Conservation (phyloP, 2,888 invertebrate species). For the Acrobasis suavella region DNA sequence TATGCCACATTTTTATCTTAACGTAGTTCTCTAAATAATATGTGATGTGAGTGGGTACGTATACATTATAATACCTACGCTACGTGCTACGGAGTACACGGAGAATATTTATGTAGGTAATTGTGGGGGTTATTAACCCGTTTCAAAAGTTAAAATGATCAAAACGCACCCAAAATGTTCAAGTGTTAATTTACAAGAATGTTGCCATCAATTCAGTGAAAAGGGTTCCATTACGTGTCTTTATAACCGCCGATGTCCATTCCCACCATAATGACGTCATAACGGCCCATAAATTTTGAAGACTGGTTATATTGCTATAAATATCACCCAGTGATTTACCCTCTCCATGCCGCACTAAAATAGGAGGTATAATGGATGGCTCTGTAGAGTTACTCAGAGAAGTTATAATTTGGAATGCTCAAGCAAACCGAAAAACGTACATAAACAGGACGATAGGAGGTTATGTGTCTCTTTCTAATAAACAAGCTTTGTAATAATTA, state of each 20-base stretch:
- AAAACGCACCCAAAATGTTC: not conserved
- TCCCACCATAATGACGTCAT: conserved; percentile 50
- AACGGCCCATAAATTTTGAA: conserved; percentile 60
- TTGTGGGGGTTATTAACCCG: too few relatives aligned
- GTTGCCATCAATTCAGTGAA: conserved; percentile 23
- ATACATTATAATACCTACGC: too few relatives aligned
- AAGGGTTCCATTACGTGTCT: conserved; percentile 23
- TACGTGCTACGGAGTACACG: too few relatives aligned
- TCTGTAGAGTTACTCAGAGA: conserved; percentile 49
- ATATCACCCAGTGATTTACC: conserved; percentile 63
- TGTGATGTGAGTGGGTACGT: too few relatives aligned
- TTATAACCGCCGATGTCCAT: conserved; percentile 33
- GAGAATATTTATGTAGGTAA: too few relatives aligned
- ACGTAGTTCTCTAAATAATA: too few relatives aligned
- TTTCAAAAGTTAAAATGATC: not conserved
- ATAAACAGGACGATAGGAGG: too few relatives aligned
- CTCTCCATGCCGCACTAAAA: conserved; percentile 28
- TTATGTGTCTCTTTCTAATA: too few relatives aligned
- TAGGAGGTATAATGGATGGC: conserved; percentile 48
- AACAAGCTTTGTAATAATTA: too few relatives aligned
- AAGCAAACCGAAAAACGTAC: too few relatives aligned
- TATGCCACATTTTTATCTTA: too few relatives aligned
- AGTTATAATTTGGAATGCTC: too few relatives aligned
- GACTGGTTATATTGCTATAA: conserved; percentile 59
- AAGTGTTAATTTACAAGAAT: conserved; percentile 15